Evolutionary conservation across 2,888 invertebrate genomes (phyloP).

Genomic region (Strigamia crassipes): DNA sequence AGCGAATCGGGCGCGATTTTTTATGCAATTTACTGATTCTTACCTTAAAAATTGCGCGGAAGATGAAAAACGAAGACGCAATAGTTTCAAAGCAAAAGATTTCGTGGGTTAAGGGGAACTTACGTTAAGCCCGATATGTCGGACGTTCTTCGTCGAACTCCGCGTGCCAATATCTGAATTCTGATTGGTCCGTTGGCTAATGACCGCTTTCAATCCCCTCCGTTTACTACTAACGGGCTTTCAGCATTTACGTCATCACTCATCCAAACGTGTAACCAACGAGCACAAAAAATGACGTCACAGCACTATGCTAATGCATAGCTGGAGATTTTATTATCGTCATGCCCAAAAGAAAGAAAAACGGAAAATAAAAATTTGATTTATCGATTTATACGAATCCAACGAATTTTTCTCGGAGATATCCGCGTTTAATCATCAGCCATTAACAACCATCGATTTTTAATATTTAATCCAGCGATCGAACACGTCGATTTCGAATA

Average conservation of each 20-base stretch:
- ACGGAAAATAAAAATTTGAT: constrained; percentile 1
- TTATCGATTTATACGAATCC: not conserved
- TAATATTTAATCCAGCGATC: not conserved
- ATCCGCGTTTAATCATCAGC: not conserved
- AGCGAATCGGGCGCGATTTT: not conserved
- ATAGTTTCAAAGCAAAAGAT: constrained; percentile 19
- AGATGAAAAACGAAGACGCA: constrained; percentile 17
- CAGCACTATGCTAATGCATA: not conserved
- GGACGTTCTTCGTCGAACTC: constrained; percentile 43
- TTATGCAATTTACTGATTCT: not conserved
- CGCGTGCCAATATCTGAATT: constrained; percentile 38
- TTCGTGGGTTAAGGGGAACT: constrained; percentile 43
- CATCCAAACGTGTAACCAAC: not conserved
- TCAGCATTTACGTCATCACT: not conserved
- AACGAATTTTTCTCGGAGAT: not conserved
- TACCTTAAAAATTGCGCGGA: constrained; percentile 42
- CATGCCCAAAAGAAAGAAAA: constrained; percentile 8
- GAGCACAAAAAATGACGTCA: not conserved
- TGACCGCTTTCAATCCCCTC: constrained; percentile 26
- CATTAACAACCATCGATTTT: not conserved
- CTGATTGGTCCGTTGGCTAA: constrained; percentile 17
- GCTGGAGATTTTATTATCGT: constrained; percentile 2
- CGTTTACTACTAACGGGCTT: constrained; percentile 6
- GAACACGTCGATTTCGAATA: not conserved
- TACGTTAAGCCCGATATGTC: constrained; percentile 45